Evolutionary conservation across 2,797 vertebrate genomes (phyloP), one percentile per base, ranked within the genome.

Genomic region (Myotis vivesi): DNA sequence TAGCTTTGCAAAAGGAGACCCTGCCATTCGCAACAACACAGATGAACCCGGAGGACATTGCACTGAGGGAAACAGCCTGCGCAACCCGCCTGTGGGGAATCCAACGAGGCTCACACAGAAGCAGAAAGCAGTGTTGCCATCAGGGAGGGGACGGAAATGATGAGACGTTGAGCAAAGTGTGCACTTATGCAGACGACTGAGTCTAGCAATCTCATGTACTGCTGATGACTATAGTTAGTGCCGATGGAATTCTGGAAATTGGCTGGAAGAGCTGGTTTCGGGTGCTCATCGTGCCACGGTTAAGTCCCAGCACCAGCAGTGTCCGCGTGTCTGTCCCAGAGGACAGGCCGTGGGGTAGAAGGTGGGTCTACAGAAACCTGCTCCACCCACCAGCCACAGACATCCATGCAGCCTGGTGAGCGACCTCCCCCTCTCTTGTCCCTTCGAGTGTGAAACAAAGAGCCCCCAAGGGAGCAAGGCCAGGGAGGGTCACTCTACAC

Each of bases 81-180:
- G 11, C 19, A 4, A 72, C 38, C 20, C 62, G 25, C 15, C 9
- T 1, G 5, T 33, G 59, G 28, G 49, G 53, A 19, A 15, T 41
- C 53, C 71, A 5, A 25, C 6, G 16, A 33, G 44, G 28, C 73
- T 23, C 68, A 53, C 25, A 15, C 0, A 17, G 66, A 64, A 20
- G 84, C 84, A 53, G 91, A 49, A 13, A 62, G 84, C 8, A 16
- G 20, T 4, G 62, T 1, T 28, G 66, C 1, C 25, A 8, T 20
- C 9, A 28, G 41, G 46, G 59, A 8, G 55, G 80, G 44, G 4
- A 2, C 6, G 16, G 30, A 33, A 6, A 17, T 2, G 16, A 30
- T 3, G 73, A 25, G 51, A 19, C 0, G 0, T 4, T 13, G 49
- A n/a, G 9, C 38, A 3, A 22, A 73, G n/a, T 12, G 23, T 25